Evolutionary conservation across 1,140 invertebrate species (phyloP), one percentile per base, ranked within the genome.

Genomic region (Propsilocerus akamusi): DNA sequence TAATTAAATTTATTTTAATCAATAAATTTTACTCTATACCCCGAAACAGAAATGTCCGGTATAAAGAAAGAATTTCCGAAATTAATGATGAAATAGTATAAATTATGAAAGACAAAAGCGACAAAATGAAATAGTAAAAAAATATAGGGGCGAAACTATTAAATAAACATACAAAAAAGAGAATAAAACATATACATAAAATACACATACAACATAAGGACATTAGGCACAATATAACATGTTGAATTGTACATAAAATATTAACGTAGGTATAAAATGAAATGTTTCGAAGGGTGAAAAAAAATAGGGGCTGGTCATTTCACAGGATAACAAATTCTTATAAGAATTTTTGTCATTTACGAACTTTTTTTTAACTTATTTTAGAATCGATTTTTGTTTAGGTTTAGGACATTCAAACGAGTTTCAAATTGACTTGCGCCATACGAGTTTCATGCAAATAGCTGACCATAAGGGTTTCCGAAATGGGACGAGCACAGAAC

Each of bases 121-220:
- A 41, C 22, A 41, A 22, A 41, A 20, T n/a, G n/a, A n/a, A n/a
- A n/a, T n/a, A n/a, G 14, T 12, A 37, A 37, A 34, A 37, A 5
- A 17, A 20, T 7, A 20, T 41, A 41, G 34, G 34, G 34, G 17
- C 14, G 32, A 37, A 37, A 37, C 32, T 37, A 37, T 37, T 37
- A 41, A 41, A 41, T 20, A 41, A 41, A 41, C 34, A 41, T 41
- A 41, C 34, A 41, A 8, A n/a, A n/a, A n/a, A n/a, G n/a, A n/a
- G n/a, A n/a, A n/a, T n/a, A n/a, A n/a, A n/a, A n/a, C n/a, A n/a
- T n/a, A n/a, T n/a, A n/a, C n/a, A n/a, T n/a, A n/a, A n/a, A n/a
- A n/a, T n/a, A n/a, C n/a, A n/a, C n/a, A n/a, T n/a, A n/a, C n/a
- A n/a, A n/a, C n/a, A n/a, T n/a, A n/a, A 37, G 32, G n/a, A 37